phyloP scores from a whole-genome alignment of 2,797 vertebrate genomes.

The Podargus strigoides region DNA sequence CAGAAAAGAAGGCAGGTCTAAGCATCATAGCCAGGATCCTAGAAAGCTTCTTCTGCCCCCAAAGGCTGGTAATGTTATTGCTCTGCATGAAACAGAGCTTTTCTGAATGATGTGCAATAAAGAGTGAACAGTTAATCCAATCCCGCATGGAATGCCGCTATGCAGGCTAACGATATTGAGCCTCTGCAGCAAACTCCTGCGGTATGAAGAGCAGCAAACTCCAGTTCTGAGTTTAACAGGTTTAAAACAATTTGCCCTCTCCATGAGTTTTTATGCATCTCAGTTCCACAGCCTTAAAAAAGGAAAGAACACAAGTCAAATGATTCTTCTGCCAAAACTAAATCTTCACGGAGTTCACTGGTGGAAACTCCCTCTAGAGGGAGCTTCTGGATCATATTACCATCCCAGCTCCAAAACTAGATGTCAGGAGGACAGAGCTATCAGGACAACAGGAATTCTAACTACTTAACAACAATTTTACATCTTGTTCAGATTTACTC shows the following conservation, averaged over 20 bases:
- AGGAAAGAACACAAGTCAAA: background rate
- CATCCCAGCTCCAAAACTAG: background rate
- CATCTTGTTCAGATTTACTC: background rate
- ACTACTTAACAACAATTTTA: background rate
- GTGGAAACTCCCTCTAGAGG: constrained; percentile 9
- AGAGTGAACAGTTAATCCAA: background rate
- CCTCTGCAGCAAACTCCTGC: background rate
- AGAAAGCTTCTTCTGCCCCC: background rate
- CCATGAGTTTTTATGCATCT: background rate
- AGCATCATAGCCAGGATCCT: background rate
- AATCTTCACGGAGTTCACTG: background rate
- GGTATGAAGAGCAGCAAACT: background rate
- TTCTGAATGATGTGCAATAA: background rate
- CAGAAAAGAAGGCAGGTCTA: background rate
- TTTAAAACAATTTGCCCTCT: background rate
- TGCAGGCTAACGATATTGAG: accelerated
- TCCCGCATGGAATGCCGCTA: background rate
- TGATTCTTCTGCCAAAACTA: background rate
- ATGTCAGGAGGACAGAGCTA: background rate
- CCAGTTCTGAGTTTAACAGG: background rate
- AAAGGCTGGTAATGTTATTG: background rate
- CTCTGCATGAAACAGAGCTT: background rate
- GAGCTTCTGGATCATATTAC: background rate
- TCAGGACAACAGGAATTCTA: background rate
- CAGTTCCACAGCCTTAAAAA: background rate